Conservation (phyloP, 1,140 invertebrate species). For the Pachyrhynchus sulphureomaculatus region DNA sequence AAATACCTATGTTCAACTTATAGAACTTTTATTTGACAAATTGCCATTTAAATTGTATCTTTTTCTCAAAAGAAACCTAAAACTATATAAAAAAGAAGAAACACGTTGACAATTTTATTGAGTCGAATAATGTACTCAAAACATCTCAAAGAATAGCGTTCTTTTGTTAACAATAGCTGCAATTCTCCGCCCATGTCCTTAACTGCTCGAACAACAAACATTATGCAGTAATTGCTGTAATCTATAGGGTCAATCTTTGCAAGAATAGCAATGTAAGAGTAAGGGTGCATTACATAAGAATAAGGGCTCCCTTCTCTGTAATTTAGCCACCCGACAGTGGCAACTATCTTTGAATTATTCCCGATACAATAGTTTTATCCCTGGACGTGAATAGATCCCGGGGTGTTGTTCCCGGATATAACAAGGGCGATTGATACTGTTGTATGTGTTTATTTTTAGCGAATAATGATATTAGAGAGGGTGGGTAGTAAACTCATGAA, state of each 20-base stretch:
- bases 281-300: background rate
- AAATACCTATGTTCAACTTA: no score
- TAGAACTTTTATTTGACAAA: no score
- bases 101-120: constrained; percentile 5
- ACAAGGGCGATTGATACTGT: constrained; percentile 13
- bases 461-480: background rate
- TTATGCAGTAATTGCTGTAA: constrained; percentile 27
- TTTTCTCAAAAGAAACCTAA: no score
- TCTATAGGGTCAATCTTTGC: constrained; percentile 22
- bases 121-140: constrained; percentile 10
- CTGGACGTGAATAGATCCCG: constrained; percentile 9
- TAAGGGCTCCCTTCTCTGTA: constrained; percentile 11
- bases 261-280: constrained; percentile 5
- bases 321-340: constrained; percentile 28
- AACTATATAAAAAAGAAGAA: no score
- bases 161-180: constrained; percentile 22
- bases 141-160: constrained; percentile 15
- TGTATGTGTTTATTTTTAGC: background rate
- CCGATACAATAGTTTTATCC: constrained; percentile 12
- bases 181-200: constrained; percentile 24
- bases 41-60: no score
- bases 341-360: constrained; percentile 13
- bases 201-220: constrained; percentile 23
- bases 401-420: constrained; percentile 21
- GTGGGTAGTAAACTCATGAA: no score